A percentile compares a stretch with the other conserved stretches of the same genome.
These are phyloP conservation scores for Corynorhinus townsendii DNA, from an alignment of 2,113 vertebrate species.

Conservation along the genomic window DNA sequence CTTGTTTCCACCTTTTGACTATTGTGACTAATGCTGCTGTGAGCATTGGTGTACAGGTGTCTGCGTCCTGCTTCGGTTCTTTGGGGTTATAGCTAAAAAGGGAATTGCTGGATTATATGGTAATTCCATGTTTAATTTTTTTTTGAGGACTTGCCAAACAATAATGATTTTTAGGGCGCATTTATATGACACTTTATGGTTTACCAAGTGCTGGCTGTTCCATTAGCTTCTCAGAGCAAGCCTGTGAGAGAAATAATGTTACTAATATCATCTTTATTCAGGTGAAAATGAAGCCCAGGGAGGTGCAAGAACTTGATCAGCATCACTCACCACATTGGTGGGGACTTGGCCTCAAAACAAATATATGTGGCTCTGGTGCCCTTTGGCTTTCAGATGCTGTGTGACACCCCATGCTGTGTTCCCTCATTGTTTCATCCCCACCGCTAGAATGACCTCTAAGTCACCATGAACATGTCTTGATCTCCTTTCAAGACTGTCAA, in stretches of 20 bases:
- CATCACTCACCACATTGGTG: neutral
- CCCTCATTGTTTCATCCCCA: neutral
- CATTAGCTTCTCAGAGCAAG: constrained; percentile 7
- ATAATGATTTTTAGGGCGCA: neutral
- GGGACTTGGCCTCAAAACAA: neutral
- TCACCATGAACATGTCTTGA: neutral
- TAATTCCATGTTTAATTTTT: constrained; percentile 21
- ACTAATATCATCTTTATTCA: neutral
- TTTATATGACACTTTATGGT: neutral
- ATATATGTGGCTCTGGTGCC: neutral
- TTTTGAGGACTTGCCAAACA: constrained; percentile 24
- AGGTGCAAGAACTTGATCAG: neutral
- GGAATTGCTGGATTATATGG: neutral
- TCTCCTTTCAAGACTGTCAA: neutral
- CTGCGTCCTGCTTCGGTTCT: neutral
- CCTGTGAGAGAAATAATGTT: neutral
- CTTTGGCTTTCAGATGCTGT: neutral
- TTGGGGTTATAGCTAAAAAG: neutral
- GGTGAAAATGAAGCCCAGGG: neutral
- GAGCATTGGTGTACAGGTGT: neutral
- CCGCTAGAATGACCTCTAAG: neutral
- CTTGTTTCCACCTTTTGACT: neutral
- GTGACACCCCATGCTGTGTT: neutral
- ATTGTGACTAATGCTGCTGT: neutral
- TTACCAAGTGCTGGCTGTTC: neutral